phyloP scores from a whole-genome alignment of 2,888 invertebrate species.

The Melitaea athalia region DNA sequence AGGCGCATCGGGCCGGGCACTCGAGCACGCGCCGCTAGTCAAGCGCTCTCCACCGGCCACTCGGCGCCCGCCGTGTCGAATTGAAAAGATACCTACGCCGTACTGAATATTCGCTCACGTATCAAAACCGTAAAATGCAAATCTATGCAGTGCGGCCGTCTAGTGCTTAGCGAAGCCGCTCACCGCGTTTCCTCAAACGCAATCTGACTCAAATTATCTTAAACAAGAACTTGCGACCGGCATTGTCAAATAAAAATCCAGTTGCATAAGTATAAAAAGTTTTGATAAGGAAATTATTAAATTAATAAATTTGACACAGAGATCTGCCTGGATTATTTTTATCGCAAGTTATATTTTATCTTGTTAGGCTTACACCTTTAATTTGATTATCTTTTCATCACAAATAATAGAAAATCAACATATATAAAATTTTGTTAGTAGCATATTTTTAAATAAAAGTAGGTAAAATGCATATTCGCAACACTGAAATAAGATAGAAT shows the following conservation, averaged over 20 bases:
- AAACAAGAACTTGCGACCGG: slow-evolving; percentile 61
- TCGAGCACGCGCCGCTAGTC: slow-evolving; percentile 79
- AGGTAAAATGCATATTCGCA: slow-evolving; percentile 14
- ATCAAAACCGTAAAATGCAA: slow-evolving; percentile 82
- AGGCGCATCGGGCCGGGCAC: slow-evolving; percentile 67
- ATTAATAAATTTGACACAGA: slow-evolving; percentile 29
- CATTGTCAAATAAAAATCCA: slow-evolving; percentile 54
- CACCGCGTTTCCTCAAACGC: slow-evolving; percentile 74
- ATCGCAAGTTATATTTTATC: slow-evolving; percentile 28
- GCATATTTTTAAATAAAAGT: not conserved
- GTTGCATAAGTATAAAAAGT: slow-evolving; percentile 33
- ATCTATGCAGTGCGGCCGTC: slow-evolving; percentile 79
- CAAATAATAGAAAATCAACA: not conserved
- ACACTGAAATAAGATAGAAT: slow-evolving; percentile 34
- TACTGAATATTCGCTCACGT: slow-evolving; percentile 80
- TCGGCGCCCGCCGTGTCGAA: slow-evolving; percentile 74
- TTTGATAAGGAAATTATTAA: slow-evolving; percentile 22
- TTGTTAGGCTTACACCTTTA: slow-evolving; percentile 31
- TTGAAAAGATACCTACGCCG: slow-evolving; percentile 80
- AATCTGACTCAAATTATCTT: slow-evolving; percentile 75
- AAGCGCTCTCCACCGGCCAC: slow-evolving; percentile 72
- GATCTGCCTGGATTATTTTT: slow-evolving; percentile 8
- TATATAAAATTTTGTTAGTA: slow-evolving; percentile 6
- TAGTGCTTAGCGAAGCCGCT: slow-evolving; percentile 64
- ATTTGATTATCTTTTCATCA: slow-evolving; percentile 31